Evolutionary conservation across 2,113 vertebrate genomes (phyloP).

Genomic region (Prinia subflava): DNA sequence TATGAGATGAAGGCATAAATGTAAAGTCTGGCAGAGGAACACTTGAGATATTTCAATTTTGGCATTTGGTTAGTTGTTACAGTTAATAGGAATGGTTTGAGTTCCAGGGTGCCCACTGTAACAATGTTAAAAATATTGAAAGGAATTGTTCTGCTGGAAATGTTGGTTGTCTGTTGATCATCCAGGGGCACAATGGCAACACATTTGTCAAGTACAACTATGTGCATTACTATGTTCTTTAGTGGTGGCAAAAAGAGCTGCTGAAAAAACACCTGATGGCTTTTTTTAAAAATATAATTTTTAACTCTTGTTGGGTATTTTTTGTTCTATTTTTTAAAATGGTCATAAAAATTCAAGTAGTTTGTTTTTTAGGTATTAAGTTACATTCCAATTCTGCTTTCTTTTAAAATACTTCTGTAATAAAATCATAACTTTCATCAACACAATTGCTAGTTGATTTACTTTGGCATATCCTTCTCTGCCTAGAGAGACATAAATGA

Average conservation of each 20-base stretch:
- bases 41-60: background rate
- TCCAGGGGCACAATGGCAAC: background rate
- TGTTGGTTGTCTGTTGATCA: background rate
- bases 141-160: background rate
- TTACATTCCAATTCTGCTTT: constrained; percentile 24
- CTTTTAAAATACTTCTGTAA: background rate
- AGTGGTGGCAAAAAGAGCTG: background rate
- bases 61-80: background rate
- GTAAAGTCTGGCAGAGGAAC: background rate
- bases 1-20: background rate
- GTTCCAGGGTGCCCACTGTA: background rate
- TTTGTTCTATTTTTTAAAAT: background rate
- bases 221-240: background rate
- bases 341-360: background rate
- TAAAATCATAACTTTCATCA: background rate
- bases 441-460: background rate
- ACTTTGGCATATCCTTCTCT: background rate
- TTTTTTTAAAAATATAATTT: rapidly evolving
- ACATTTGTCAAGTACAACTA: background rate
- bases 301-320: background rate
- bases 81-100: background rate
- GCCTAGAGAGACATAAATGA: background rate
- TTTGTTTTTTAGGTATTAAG: constrained; percentile 17
- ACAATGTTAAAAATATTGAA: background rate
- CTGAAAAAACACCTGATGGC: background rate